Percentiles rank a stretch among this genome's conserved stretches.
Conservation (phyloP, 2,113 vertebrate species). For the Callipepla californica region DNA sequence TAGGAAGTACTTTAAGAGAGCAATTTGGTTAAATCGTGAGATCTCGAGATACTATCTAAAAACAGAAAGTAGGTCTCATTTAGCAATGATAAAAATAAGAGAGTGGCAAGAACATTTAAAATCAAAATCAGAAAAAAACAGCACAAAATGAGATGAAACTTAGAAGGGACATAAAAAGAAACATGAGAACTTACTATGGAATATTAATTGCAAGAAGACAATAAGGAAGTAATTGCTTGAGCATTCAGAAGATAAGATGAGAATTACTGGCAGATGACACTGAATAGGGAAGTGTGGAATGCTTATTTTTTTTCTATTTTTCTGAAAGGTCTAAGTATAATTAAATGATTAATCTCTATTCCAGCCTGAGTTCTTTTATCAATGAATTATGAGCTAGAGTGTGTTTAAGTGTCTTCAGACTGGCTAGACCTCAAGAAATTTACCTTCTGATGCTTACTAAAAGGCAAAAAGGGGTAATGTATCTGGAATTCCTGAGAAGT, state of each 20-base stretch:
- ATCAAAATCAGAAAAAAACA: neutral
- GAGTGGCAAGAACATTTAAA: neutral
- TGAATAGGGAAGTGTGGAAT: neutral
- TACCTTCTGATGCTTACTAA: neutral
- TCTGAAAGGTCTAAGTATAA: neutral
- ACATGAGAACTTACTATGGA: neutral
- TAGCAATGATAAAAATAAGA: neutral
- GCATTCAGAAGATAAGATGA: neutral
- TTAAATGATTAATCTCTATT: neutral
- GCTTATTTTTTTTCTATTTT: neutral
- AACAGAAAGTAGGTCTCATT: conserved; percentile 10
- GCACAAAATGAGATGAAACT: neutral
- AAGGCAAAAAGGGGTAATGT: neutral
- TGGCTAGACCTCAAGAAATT: neutral
- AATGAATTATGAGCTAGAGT: neutral
- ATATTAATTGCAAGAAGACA: neutral
- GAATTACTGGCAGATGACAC: neutral
- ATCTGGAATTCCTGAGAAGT: neutral
- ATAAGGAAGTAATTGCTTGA: neutral
- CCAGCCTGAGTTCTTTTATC: neutral
- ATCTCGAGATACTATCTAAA: neutral
- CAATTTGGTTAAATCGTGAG: neutral
- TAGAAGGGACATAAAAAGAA: neutral
- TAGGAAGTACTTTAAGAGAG: neutral
- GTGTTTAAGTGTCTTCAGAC: neutral